These are phyloP conservation scores for Autographa pulchrina DNA, from an alignment of 2,888 invertebrate species.

Conservation along the genomic window DNA sequence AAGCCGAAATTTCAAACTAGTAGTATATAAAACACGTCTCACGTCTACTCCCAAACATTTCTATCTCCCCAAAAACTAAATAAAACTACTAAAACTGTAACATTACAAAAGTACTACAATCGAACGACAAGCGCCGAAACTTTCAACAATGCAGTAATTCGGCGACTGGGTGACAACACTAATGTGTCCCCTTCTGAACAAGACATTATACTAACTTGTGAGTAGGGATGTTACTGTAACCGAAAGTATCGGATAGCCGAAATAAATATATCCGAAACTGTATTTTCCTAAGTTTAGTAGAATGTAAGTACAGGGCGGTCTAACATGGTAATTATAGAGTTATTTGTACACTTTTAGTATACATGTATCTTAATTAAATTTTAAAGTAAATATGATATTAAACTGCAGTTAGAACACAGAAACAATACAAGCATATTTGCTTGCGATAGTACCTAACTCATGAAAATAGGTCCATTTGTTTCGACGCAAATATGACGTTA, in stretches of 20 bases:
- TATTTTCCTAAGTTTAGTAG: too few relatives aligned
- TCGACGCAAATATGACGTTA: too few relatives aligned
- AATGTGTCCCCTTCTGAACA: conserved; percentile 34
- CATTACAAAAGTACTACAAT: conserved; percentile 17
- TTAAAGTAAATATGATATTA: too few relatives aligned
- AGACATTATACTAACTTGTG: conserved; percentile 19
- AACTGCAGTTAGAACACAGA: too few relatives aligned
- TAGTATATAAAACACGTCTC: background rate
- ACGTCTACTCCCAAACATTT: conserved; percentile 3
- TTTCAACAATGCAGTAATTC: conserved; percentile 46
- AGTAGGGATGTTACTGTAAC: background rate
- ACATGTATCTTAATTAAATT: too few relatives aligned
- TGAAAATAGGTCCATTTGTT: too few relatives aligned
- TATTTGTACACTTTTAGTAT: too few relatives aligned
- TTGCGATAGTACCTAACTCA: too few relatives aligned
- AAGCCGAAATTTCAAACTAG: background rate
- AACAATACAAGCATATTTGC: too few relatives aligned
- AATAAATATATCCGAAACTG: background rate
- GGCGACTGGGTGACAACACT: conserved; percentile 27
- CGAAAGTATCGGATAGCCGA: background rate
- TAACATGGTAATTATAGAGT: too few relatives aligned
- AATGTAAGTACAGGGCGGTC: too few relatives aligned
- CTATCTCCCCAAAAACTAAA: conserved; percentile 21
- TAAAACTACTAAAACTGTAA: conserved; percentile 9
- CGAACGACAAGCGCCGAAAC: conserved; percentile 19